These are phyloP conservation scores for Ctena decussata DNA, from an alignment of 2,888 invertebrate species.

Conservation along the genomic window DNA sequence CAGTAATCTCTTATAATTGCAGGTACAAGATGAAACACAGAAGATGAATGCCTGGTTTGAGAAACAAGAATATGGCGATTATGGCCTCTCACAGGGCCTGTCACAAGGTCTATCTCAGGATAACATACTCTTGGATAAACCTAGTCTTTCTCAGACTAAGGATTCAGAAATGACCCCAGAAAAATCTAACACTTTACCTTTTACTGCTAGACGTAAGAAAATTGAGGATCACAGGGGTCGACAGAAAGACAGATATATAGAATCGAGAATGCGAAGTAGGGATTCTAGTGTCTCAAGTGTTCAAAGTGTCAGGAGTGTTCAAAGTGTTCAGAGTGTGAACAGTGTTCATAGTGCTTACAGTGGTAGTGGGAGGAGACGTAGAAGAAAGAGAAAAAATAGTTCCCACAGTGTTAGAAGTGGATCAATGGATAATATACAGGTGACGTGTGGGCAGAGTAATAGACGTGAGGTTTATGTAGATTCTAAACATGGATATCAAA, in stretches of 20 bases:
- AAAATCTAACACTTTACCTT: slow-evolving; percentile 59
- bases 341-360: slow-evolving; percentile 69
- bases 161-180: slow-evolving; percentile 36
- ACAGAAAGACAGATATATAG: slow-evolving; percentile 25
- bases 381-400: slow-evolving; percentile 61
- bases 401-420: slow-evolving; percentile 42
- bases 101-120: slow-evolving; percentile 41
- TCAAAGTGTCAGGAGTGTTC: slow-evolving; percentile 70
- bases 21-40: slow-evolving; percentile 80
- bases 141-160: slow-evolving; percentile 14
- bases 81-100: slow-evolving; percentile 34
- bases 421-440: slow-evolving; percentile 59
- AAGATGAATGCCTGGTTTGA: slow-evolving; percentile 79
- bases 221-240: slow-evolving; percentile 45
- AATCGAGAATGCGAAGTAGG: slow-evolving; percentile 61
- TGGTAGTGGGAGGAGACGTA: slow-evolving; percentile 56
- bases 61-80: slow-evolving; percentile 46
- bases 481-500: slow-evolving; percentile 7
- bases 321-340: slow-evolving; percentile 70
- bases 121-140: slow-evolving; percentile 1
- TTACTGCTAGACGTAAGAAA: slow-evolving; percentile 33
- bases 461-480: slow-evolving; percentile 61
- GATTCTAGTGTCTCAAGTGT: slow-evolving; percentile 76
- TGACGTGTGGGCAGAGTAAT: slow-evolving; percentile 51
- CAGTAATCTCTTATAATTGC: slow-evolving; percentile 18